Base-by-base conservation (phyloP, 2,888 invertebrate species). In the Nesidiocoris tenuis region DNA sequence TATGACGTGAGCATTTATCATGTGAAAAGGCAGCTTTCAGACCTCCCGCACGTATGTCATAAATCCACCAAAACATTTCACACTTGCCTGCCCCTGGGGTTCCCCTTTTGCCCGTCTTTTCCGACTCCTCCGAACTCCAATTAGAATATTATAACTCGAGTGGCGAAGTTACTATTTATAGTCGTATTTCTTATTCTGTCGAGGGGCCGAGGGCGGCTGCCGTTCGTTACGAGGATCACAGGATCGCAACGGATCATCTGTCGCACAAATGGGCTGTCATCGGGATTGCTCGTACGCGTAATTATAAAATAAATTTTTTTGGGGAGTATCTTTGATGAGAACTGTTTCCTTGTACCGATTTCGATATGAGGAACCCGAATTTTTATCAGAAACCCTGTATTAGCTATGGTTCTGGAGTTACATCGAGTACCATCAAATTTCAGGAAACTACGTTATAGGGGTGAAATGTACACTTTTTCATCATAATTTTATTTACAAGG, bases 111-210 rank as follows among this genome's bases (percentile, higher is more conserved):
- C 22, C 22, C 22, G 12, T 3, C 39, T 39, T 39, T 39, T 39
- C 39, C 12, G 39, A 39, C 39, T 39, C 39, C 39, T 39, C 39
- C 39, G 39, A n/a, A 54, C 67, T 56, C 56, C 24, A 70, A 70
- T 70, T 70, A 59, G 59, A 70, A 70, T 70, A 70, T 70, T 70
- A 70, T 54, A 25, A 57, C 61, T 59, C 59, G n/a, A n/a, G 22
- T 70, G 70, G 59, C 70, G 59, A 24, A 57, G 70, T 54, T 25
- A 57, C 70, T 70, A 70, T 70, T 70, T 70, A 54, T 70, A 70
- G 24, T 24, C 65, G 18, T 19, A 25, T 17, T 39, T 39, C 39
- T 39, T 39, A 3, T 7, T 39, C 12, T 12, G 39, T 39, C 39
- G 39, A 39, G 39, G 12, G 39, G 39, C 5, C 39, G 12, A 39